These are phyloP conservation scores for Leucoraja ocellata DNA, from an alignment of 2,797 vertebrate species.

Conservation along the genomic window DNA sequence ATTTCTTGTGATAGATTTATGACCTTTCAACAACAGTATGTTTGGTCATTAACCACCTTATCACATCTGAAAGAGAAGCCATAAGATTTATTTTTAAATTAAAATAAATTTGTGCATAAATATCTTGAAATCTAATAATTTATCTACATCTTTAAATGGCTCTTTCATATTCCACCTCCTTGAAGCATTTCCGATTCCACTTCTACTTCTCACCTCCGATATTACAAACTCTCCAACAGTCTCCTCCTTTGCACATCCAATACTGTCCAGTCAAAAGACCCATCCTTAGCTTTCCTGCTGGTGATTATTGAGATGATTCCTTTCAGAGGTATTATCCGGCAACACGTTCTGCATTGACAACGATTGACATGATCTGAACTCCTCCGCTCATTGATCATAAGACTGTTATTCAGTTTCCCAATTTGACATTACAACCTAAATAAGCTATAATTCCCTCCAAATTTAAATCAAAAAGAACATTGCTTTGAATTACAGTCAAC, in stretches of 20 bases:
- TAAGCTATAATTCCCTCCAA: neutral
- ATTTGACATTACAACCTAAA: neutral
- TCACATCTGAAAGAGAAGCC: no score
- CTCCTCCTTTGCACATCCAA: neutral
- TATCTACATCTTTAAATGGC: neutral
- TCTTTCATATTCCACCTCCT: neutral
- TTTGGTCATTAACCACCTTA: neutral
- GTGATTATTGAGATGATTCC: neutral
- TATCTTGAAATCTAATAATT: neutral
- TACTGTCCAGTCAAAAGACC: neutral
- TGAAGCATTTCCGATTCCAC: neutral
- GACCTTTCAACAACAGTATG: no score
- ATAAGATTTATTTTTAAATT: neutral
- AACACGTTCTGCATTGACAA: neutral
- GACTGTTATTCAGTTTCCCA: neutral
- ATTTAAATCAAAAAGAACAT: neutral
- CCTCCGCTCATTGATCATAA: neutral
- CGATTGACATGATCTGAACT: neutral
- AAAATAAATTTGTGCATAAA: neutral
- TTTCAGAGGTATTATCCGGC: neutral
- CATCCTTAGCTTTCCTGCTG: neutral
- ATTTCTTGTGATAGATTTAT: neutral
- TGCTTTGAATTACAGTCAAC: neutral
- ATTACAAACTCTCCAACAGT: neutral
- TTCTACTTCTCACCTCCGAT: neutral